Evolutionary conservation across 1,140 invertebrate genomes (phyloP).

Genomic region (Lepidostoma basale): DNA sequence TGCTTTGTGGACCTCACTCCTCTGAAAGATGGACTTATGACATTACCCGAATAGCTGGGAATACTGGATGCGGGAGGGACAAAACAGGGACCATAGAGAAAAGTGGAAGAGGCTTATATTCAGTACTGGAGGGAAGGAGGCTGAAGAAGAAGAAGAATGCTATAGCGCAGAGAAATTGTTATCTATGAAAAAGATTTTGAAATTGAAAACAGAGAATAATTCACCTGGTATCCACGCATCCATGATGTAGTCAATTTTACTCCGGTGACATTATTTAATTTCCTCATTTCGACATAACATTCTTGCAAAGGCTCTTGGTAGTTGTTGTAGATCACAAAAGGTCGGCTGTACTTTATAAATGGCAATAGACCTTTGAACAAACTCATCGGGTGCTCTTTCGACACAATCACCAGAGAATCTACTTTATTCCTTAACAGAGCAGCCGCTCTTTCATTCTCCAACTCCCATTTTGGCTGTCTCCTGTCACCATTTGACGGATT

Average conservation of each 20-base stretch:
- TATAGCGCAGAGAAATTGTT: too few species aligned
- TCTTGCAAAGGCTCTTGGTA: slow-evolving; percentile 83
- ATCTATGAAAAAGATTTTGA: too few species aligned
- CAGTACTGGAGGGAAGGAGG: too few species aligned
- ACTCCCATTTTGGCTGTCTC: slow-evolving; percentile 63
- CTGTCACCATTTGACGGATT: background rate
- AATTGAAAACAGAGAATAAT: too few species aligned
- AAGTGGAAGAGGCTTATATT: too few species aligned
- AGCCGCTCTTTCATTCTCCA: slow-evolving; percentile 68
- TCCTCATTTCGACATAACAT: slow-evolving; percentile 77
- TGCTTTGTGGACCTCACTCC: too few species aligned
- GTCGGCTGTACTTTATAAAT: slow-evolving; percentile 77
- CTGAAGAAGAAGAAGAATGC: too few species aligned
- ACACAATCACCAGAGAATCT: slow-evolving; percentile 79
- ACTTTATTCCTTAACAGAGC: slow-evolving; percentile 67
- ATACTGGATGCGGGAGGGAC: too few species aligned
- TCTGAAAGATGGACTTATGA: too few species aligned
- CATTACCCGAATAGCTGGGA: too few species aligned
- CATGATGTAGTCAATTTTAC: slow-evolving; percentile 85
- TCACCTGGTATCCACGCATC: slow-evolving; percentile 88
- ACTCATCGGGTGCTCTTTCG: slow-evolving; percentile 83
- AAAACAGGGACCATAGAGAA: too few species aligned
- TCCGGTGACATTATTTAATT: slow-evolving; percentile 70
- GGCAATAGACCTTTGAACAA: slow-evolving; percentile 76
- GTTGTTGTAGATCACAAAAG: slow-evolving; percentile 82